Percentiles rank a stretch among this genome's conserved stretches.
phyloP scores from a whole-genome alignment of 2,888 invertebrate genomes.

The Cenopis cana region DNA sequence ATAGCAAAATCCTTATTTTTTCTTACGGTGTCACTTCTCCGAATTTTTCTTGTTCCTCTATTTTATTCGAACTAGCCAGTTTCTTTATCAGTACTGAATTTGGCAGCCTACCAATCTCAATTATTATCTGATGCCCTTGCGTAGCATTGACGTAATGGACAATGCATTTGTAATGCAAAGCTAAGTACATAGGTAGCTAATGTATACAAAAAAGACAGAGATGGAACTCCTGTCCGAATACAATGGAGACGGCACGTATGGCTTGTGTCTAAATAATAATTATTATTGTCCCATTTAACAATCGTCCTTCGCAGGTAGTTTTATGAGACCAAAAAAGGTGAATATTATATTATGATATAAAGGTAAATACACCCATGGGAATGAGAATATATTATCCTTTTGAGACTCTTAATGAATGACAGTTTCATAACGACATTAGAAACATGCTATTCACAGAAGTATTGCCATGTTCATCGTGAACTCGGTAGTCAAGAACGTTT shows the following conservation, averaged over 20 bases:
- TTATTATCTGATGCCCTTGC: constrained; percentile 58
- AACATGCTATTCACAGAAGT: not conserved
- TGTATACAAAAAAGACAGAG: constrained; percentile 62
- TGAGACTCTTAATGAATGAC: not conserved
- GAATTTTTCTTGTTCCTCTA: not conserved
- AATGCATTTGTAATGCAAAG: constrained; percentile 56
- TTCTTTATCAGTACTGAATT: constrained; percentile 28
- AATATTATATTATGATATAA: constrained; percentile 11
- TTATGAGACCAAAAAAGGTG: not conserved
- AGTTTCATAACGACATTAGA: not conserved
- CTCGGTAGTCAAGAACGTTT: not conserved
- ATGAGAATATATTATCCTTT: not conserved
- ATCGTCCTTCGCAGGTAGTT: not conserved
- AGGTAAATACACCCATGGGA: constrained; percentile 5
- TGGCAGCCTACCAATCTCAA: constrained; percentile 25
- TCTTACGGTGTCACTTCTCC: too few relatives aligned
- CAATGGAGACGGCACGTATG: constrained; percentile 54
- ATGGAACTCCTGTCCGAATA: constrained; percentile 49
- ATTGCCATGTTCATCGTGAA: not conserved
- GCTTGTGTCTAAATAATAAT: constrained; percentile 55
- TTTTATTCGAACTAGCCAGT: constrained; percentile 7
- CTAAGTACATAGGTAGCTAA: constrained; percentile 48
- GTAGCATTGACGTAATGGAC: constrained; percentile 55
- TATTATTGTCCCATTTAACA: constrained; percentile 33
- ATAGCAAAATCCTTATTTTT: not conserved